These are phyloP conservation scores for Lasioglossum albipes DNA, from an alignment of 1,140 invertebrate species.

Conservation along the genomic window DNA sequence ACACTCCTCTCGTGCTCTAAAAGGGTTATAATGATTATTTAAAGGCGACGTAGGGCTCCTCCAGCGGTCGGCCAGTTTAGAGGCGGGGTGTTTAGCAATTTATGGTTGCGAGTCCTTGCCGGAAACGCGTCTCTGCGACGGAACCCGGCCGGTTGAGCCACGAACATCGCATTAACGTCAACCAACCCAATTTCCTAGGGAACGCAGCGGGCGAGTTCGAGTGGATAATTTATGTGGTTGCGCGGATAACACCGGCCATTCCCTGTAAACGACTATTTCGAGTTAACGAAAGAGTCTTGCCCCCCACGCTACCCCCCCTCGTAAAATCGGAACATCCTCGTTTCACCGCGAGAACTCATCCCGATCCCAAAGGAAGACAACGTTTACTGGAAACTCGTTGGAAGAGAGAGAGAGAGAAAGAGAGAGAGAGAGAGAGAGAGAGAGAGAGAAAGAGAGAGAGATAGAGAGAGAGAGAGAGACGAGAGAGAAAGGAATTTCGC, in stretches of 20 bases:
- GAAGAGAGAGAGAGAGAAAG: too few relatives aligned
- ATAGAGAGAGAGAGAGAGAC: too few relatives aligned
- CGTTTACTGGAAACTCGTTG: not conserved
- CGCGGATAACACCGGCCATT: slow-evolving; percentile 35
- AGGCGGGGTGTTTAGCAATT: slow-evolving; percentile 58
- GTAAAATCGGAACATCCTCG: not conserved
- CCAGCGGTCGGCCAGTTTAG: slow-evolving; percentile 30
- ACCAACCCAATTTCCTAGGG: slow-evolving; percentile 55
- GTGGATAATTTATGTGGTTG: slow-evolving; percentile 52
- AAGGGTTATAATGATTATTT: too few relatives aligned
- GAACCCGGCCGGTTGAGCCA: slow-evolving; percentile 34
- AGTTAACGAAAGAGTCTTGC: slow-evolving; percentile 15
- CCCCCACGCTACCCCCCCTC: not conserved
- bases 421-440: too few relatives aligned
- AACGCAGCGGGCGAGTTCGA: slow-evolving; percentile 46
- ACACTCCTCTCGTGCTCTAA: too few relatives aligned
- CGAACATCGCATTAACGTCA: slow-evolving; percentile 54
- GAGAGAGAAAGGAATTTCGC: not conserved
- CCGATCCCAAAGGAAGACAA: not conserved
- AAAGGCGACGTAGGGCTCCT: not conserved
- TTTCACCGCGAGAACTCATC: not conserved
- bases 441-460: too few relatives aligned
- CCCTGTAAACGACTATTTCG: not conserved
- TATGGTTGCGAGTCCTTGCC: slow-evolving; percentile 46
- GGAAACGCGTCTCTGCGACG: slow-evolving; percentile 51